Percentiles rank a stretch among this genome's conserved stretches.
phyloP scores from a whole-genome alignment of 2,888 invertebrate genomes.

The Brachypterus glaber region DNA sequence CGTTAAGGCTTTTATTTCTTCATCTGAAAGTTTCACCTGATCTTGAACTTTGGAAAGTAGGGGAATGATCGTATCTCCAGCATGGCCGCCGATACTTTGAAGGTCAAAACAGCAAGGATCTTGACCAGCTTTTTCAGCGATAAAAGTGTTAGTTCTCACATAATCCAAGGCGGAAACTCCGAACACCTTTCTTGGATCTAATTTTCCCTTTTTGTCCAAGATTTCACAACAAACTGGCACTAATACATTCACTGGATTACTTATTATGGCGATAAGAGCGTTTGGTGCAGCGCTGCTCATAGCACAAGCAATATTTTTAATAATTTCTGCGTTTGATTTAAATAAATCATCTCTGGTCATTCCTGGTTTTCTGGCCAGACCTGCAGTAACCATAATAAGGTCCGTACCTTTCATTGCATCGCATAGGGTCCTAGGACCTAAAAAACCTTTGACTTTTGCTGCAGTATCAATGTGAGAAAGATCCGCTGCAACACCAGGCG shows the following conservation, averaged over 20 bases:
- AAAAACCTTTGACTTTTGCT: conserved; percentile 34
- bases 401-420: conserved; percentile 46
- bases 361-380: conserved; percentile 50
- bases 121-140: conserved; percentile 75
- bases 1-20: conserved; percentile 71
- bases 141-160: conserved; percentile 83
- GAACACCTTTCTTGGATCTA: conserved; percentile 78
- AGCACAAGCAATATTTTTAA: conserved; percentile 34
- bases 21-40: conserved; percentile 50
- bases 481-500: conserved; percentile 41
- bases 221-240: conserved; percentile 44
- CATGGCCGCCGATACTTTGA: conserved; percentile 93
- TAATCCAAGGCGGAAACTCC: conserved; percentile 95
- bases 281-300: conserved; percentile 34
- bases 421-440: conserved; percentile 33
- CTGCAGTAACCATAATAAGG: conserved; percentile 58
- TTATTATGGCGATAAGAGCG: conserved; percentile 41
- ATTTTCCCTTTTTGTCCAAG: conserved; percentile 38
- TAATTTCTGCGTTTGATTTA: conserved; percentile 40
- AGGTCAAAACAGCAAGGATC: conserved; percentile 72
- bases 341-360: conserved; percentile 52
- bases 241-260: conserved; percentile 42
- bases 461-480: conserved; percentile 43
- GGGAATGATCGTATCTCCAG: conserved; percentile 92
- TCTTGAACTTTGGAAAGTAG: conserved; percentile 83